Conservation (phyloP, 2,113 vertebrate species). For the Syrmaticus mikado region DNA sequence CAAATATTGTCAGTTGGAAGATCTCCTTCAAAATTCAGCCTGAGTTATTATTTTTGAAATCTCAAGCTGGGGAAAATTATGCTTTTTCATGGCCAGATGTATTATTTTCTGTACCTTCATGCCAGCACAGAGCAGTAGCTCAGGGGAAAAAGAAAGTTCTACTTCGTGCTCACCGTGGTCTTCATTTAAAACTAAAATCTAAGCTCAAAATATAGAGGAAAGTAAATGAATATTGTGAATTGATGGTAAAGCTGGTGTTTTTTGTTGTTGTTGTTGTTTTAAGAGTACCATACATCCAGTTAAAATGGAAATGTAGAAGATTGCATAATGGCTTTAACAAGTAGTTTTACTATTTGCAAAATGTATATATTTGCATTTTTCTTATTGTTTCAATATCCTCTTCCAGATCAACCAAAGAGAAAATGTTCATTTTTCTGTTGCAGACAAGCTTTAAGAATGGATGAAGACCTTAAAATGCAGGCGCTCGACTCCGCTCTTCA, state of each 20-base stretch:
- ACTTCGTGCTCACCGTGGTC: not conserved
- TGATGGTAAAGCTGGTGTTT: not conserved
- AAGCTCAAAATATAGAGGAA: not conserved
- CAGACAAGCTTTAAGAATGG: conserved; percentile 73
- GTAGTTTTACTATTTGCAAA: not conserved
- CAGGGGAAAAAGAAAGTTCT: not conserved
- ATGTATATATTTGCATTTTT: not conserved
- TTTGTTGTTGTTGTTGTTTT: not conserved
- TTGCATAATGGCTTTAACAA: not conserved
- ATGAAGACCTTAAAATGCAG: conserved; percentile 48
- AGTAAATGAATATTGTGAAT: not conserved
- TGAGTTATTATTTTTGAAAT: not conserved
- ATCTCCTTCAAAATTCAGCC: not conserved
- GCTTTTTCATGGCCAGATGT: not conserved
- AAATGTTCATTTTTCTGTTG: conserved; percentile 33
- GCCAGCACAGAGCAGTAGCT: not conserved
- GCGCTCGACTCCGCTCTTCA: conserved; percentile 56
- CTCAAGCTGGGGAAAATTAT: too few species aligned
- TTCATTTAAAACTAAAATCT: not conserved
- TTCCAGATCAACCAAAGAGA: not conserved
- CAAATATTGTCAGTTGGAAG: not conserved
- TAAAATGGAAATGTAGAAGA: not conserved
- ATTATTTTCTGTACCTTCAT: fast-evolving
- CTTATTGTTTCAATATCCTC: not conserved
- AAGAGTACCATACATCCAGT: not conserved